These are phyloP conservation scores for Haliclona indistincta DNA, from an alignment of 37 sponge, comb jelly and placozoan species.

Conservation along the genomic window DNA sequence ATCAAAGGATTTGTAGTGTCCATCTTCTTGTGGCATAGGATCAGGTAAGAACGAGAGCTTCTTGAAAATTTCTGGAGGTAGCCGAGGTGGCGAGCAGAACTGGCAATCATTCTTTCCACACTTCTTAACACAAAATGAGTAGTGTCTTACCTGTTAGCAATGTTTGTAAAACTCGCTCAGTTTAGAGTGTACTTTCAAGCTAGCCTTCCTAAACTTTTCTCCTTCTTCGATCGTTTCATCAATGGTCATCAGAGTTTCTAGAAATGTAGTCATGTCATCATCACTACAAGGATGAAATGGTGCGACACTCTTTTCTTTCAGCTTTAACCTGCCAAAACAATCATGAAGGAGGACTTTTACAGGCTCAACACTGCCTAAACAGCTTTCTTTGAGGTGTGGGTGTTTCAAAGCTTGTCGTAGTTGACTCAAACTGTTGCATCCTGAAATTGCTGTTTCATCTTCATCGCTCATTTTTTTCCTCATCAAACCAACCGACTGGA, in stretches of 20 bases:
- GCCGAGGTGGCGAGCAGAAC: background rate
- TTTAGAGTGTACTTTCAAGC: background rate
- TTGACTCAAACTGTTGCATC: slow-evolving; percentile 41
- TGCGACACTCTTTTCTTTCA: slow-evolving; percentile 12
- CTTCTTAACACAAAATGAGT: background rate
- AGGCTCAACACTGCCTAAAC: slow-evolving; percentile 24
- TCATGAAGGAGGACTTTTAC: slow-evolving; percentile 25
- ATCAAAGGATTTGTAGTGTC: too few relatives aligned
- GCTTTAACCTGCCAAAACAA: background rate
- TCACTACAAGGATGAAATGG: slow-evolving; percentile 8
- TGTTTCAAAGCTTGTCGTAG: slow-evolving; percentile 22
- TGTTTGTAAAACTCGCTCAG: background rate
- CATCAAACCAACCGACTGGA: slow-evolving; percentile 52
- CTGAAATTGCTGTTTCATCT: slow-evolving; percentile 25
- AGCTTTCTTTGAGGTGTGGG: slow-evolving; percentile 18
- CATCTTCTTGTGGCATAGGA: background rate
- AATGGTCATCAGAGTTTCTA: background rate
- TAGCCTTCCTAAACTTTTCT: background rate
- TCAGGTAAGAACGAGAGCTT: background rate
- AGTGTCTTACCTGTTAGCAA: background rate
- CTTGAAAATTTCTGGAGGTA: background rate
- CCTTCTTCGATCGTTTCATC: slow-evolving; percentile 3
- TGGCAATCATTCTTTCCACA: too few relatives aligned
- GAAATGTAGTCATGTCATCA: slow-evolving; percentile 1
- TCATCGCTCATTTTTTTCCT: slow-evolving; percentile 28